phyloP scores from a whole-genome alignment of 1,140 invertebrate genomes.

The Lordiphosa mommai region DNA sequence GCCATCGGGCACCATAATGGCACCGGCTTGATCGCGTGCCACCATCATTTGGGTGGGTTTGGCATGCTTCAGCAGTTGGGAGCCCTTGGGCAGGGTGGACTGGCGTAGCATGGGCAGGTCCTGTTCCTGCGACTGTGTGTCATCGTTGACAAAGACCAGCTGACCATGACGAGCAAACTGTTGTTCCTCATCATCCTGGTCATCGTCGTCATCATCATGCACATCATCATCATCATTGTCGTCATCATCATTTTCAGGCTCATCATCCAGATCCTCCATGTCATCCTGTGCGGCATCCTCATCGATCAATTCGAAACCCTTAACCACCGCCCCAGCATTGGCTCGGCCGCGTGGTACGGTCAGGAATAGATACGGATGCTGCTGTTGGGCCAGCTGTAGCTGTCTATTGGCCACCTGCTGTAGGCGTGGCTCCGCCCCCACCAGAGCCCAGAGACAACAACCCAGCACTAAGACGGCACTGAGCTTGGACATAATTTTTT shows the following conservation, averaged over 20 bases:
- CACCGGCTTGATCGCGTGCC: slow-evolving; percentile 63
- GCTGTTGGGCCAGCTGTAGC: slow-evolving; percentile 15
- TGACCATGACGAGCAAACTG: slow-evolving; percentile 38
- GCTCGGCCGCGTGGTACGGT: slow-evolving; percentile 53
- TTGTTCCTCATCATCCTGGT: slow-evolving; percentile 10
- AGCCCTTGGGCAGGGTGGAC: slow-evolving; percentile 2
- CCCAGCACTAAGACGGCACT: slow-evolving; percentile 36
- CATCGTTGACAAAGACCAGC: slow-evolving; percentile 23
- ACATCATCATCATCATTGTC: slow-evolving; percentile 13
- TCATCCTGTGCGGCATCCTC: slow-evolving; percentile 15
- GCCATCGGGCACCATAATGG: slow-evolving; percentile 75
- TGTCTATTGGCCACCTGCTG: slow-evolving; percentile 17
- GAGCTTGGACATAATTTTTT: slow-evolving; percentile 43
- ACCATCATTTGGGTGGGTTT: slow-evolving; percentile 69
- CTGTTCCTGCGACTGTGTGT: slow-evolving; percentile 12
- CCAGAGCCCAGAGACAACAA: slow-evolving; percentile 43
- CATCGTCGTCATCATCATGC: slow-evolving; percentile 4
- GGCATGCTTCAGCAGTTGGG: slow-evolving; percentile 44
- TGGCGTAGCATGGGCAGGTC: slow-evolving; percentile 9
- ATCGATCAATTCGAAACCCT: slow-evolving; percentile 59
- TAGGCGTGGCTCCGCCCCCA: slow-evolving; percentile 45
- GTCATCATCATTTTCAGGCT: slow-evolving; percentile 16
- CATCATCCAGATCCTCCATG: slow-evolving; percentile 14
- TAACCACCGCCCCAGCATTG: slow-evolving; percentile 55
- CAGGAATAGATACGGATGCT: slow-evolving; percentile 62